Evolutionary conservation across 2,113 vertebrate genomes (phyloP).

Genomic region (Carassius gibelio): DNA sequence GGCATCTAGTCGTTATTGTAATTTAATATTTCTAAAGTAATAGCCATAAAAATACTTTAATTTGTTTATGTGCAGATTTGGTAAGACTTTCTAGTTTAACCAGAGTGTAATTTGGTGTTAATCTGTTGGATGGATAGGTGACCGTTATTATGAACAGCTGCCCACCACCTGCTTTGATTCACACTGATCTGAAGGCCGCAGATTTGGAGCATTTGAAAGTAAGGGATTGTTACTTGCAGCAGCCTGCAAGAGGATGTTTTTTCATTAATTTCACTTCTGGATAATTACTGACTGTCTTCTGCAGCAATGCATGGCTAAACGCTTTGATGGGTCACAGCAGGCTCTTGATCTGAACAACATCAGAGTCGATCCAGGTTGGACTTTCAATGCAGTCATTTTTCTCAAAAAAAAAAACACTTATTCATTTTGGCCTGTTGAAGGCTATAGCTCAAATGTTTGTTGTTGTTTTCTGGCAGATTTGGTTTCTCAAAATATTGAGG

Average conservation of each 20-base stretch:
- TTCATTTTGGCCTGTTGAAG: neutral
- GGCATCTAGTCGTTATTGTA: neutral
- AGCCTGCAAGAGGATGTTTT: neutral
- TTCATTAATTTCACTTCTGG: neutral
- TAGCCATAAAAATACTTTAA: neutral
- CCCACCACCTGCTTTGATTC: slow-evolving; percentile 40
- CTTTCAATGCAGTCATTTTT: neutral
- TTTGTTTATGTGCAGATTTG: neutral
- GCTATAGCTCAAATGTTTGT: neutral
- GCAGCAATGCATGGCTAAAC: slow-evolving; percentile 79
- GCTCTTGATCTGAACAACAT: slow-evolving; percentile 79
- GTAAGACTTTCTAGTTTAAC: neutral
- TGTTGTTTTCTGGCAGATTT: slow-evolving; percentile 61
- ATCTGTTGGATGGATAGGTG: slow-evolving; percentile 35
- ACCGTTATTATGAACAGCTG: slow-evolving; percentile 43
- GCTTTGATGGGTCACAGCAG: slow-evolving; percentile 76
- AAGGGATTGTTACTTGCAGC: neutral
- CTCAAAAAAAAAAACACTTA: neutral
- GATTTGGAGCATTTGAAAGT: slow-evolving; percentile 62
- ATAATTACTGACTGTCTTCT: neutral
- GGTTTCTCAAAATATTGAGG: slow-evolving; percentile 74
- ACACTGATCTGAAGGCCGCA: slow-evolving; percentile 49
- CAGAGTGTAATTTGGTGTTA: neutral
- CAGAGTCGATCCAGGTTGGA: slow-evolving; percentile 75
- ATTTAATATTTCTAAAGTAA: neutral